Base-by-base conservation (phyloP, 2,797 vertebrate genomes). In the Melanotaenia pygmaea region DNA sequence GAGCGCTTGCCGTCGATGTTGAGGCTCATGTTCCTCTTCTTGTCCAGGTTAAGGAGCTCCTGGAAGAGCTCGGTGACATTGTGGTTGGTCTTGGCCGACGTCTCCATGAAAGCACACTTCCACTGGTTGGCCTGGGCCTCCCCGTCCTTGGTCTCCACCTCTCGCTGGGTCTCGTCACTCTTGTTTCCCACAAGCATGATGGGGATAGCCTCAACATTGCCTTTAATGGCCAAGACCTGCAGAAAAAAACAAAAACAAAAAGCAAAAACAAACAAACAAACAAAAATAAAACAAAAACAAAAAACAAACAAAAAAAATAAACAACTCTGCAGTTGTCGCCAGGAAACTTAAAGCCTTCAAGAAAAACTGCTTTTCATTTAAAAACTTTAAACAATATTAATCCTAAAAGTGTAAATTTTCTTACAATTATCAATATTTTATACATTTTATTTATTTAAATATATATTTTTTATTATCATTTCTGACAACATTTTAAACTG, bases 91-190 rank as follows among this genome's bases (percentile, higher is more conserved):
- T 99, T 98, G 93, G 97, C 97, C 0, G 97, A 99, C 18, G 97
- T 99, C 93, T 99, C 97, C 97, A 99, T 98, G 93, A 99, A 99
- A 87, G 97, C 97, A 84, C 97, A 99, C 79, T 98, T 97, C 97
- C 97, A 99, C 87, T 95, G 94, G 91, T 94, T 95, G 74, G 97
- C 97, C 94, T 98, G 71, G 2, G 97, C 96, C 83, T 98, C 97
- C 0, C 97, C 97, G 6, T 98, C 97, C 64, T 94, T 92, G 54
- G 96, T 96, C 88, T 97, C 95, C 91, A 98, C 96, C 91, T 98
- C 97, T 26, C 97, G 93, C 90, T 95, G 96, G 38, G 96, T 97
- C 91, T 99, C 97, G 5, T 99, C 97, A 0, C 96, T 98, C 93
- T 99, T 99, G 94, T 99, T 98, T 63, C 97, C 97, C 79, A 99